phyloP scores from a whole-genome alignment of 2,797 vertebrate genomes.

The Atherinosoma microstoma region DNA sequence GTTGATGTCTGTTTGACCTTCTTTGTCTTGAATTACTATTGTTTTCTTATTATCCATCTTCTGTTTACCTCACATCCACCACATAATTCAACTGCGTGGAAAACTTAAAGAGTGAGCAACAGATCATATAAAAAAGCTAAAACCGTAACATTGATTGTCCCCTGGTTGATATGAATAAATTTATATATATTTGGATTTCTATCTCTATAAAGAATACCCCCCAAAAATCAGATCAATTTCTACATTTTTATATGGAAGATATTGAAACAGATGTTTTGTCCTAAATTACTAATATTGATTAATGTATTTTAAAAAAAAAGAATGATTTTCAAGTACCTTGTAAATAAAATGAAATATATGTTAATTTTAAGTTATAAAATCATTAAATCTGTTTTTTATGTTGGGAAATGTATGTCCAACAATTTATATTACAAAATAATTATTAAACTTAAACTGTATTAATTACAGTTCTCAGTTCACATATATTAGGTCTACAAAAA shows the following conservation, averaged over 20 bases:
- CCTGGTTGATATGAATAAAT: neutral
- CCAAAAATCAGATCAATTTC: neutral
- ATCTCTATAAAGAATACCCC: neutral
- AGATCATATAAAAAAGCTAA: constrained; percentile 7
- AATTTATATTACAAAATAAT: constrained; percentile 4
- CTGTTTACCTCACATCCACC: constrained; percentile 18
- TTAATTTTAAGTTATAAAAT: neutral
- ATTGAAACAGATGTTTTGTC: constrained; percentile 14
- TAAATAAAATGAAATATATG: neutral
- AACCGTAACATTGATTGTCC: neutral
- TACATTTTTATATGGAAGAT: neutral
- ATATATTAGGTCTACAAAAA: no score
- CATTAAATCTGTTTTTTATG: constrained; percentile 7
- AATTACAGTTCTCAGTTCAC: no score
- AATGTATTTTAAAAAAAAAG: neutral
- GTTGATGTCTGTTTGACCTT: constrained; percentile 45
- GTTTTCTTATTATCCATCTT: constrained; percentile 7
- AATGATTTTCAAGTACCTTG: neutral
- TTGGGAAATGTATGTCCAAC: constrained; percentile 7
- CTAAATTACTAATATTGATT: neutral
- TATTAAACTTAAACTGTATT: neutral
- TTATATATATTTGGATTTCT: neutral
- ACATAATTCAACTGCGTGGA: constrained; percentile 23
- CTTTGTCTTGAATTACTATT: constrained; percentile 20
- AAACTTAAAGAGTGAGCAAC: constrained; percentile 60